These are phyloP conservation scores for Drosophila barbarae DNA, from an alignment of 2,888 invertebrate genomes.

Conservation along the genomic window DNA sequence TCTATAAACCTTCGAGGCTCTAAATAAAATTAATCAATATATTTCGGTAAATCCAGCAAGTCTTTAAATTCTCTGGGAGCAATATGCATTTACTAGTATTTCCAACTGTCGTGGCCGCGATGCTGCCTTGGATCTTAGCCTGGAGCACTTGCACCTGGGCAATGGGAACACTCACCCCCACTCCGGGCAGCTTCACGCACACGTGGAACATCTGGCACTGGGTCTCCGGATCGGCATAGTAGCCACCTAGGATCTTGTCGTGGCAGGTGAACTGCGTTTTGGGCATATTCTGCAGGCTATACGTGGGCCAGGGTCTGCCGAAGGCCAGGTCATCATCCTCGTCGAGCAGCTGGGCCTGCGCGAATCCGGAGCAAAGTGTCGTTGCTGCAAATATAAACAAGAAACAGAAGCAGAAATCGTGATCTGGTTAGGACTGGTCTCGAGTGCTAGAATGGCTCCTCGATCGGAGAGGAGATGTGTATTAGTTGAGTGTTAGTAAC, in stretches of 20 bases:
- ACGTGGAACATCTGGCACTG: slow-evolving; percentile 95
- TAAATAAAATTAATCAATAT: not conserved
- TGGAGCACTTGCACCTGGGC: slow-evolving; percentile 6
- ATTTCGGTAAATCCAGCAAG: not conserved
- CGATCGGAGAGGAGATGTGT: slow-evolving; percentile 2
- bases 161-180: slow-evolving; percentile 81
- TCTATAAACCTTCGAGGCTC: not conserved
- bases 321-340: slow-evolving; percentile 66
- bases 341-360: slow-evolving; percentile 62
- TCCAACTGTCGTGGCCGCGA: not conserved
- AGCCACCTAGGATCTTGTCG: slow-evolving; percentile 91
- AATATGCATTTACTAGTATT: not conserved
- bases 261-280: slow-evolving; percentile 87
- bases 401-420: slow-evolving; percentile 45
- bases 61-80: not conserved
- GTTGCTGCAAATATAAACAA: slow-evolving; percentile 49
- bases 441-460: slow-evolving; percentile 27
- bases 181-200: slow-evolving; percentile 91
- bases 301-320: slow-evolving; percentile 80
- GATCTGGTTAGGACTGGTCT: slow-evolving; percentile 41
- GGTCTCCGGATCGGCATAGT: slow-evolving; percentile 92
- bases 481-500: slow-evolving; percentile 20
- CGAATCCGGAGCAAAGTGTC: slow-evolving; percentile 54
- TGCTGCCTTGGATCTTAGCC: slow-evolving; percentile 20
- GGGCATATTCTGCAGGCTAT: slow-evolving; percentile 83